phyloP scores from a whole-genome alignment of 2,797 vertebrate species.

The Uromys caudimaculatus region DNA sequence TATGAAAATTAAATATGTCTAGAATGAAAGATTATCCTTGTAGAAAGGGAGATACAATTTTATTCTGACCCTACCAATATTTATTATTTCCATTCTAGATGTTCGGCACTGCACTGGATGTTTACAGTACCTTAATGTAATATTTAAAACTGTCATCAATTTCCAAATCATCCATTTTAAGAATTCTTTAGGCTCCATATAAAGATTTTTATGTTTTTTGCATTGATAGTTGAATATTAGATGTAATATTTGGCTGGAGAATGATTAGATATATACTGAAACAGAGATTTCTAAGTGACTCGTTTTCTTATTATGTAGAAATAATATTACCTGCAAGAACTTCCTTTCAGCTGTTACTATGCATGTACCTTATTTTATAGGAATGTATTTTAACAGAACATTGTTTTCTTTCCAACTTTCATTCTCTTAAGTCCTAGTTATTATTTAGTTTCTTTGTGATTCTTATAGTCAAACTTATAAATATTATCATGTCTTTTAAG shows the following conservation, averaged over 20 bases:
- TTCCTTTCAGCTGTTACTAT: constrained; percentile 29
- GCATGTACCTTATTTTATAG: constrained; percentile 31
- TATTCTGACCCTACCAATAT: neutral
- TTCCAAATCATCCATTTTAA: neutral
- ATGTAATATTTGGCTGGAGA: constrained; percentile 4
- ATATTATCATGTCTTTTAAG: neutral
- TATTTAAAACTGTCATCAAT: constrained; percentile 28
- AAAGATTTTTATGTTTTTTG: constrained; percentile 10
- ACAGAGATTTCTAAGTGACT: constrained; percentile 1
- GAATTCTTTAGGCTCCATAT: neutral
- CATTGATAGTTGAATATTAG: constrained; percentile 32
- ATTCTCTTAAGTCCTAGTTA: constrained; percentile 29
- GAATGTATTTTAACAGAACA: constrained; percentile 37
- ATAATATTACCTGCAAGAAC: neutral
- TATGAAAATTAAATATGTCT: constrained; percentile 27
- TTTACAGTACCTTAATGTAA: constrained; percentile 15
- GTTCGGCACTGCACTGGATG: neutral
- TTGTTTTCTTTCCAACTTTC: neutral
- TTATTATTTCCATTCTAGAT: neutral
- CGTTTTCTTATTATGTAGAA: constrained; percentile 25
- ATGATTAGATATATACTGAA: constrained; percentile 7
- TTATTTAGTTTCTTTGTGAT: neutral
- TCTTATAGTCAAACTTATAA: constrained; percentile 24
- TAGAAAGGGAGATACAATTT: neutral
- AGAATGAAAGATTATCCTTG: constrained; percentile 12